Evolutionary conservation across 2,888 invertebrate genomes (phyloP).

Genomic region (Cataglyphis altisquamis): DNA sequence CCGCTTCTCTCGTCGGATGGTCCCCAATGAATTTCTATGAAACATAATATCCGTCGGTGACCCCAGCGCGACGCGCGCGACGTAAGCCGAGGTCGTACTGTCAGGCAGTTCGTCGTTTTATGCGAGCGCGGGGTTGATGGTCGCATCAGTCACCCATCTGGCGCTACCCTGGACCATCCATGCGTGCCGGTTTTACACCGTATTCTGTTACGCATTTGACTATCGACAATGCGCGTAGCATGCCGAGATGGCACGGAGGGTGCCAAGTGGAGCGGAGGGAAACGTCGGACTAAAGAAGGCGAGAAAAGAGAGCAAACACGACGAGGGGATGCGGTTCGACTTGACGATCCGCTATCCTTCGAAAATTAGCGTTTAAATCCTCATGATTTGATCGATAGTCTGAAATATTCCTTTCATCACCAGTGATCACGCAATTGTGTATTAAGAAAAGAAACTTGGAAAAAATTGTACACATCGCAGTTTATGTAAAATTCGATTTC

Average conservation of each 20-base stretch:
- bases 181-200: conserved; percentile 82
- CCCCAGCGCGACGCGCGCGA: conserved; percentile 62
- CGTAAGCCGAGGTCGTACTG: conserved; percentile 66
- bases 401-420: conserved; percentile 32
- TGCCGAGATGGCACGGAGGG: conserved; percentile 82
- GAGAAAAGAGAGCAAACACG: conserved; percentile 61
- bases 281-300: conserved; percentile 60
- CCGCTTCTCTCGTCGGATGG: neutral
- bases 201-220: conserved; percentile 82
- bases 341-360: conserved; percentile 79
- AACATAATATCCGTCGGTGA: conserved; percentile 72
- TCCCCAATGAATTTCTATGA: conserved; percentile 64
- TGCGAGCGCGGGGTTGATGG: conserved; percentile 71
- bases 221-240: conserved; percentile 84
- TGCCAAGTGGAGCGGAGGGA: conserved; percentile 77
- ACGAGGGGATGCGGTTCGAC: conserved; percentile 62
- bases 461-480: neutral
- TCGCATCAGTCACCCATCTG: conserved; percentile 86
- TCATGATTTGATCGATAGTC: conserved; percentile 45
- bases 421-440: neutral
- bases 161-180: conserved; percentile 83
- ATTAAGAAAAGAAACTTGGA: neutral
- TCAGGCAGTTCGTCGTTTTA: conserved; percentile 77
- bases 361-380: conserved; percentile 81
- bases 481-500: neutral